A percentile compares a stretch with the other conserved stretches of the same genome.
These are phyloP conservation scores for Poeciliopsis presidionis DNA, from an alignment of 2,797 vertebrate genomes.

Conservation along the genomic window DNA sequence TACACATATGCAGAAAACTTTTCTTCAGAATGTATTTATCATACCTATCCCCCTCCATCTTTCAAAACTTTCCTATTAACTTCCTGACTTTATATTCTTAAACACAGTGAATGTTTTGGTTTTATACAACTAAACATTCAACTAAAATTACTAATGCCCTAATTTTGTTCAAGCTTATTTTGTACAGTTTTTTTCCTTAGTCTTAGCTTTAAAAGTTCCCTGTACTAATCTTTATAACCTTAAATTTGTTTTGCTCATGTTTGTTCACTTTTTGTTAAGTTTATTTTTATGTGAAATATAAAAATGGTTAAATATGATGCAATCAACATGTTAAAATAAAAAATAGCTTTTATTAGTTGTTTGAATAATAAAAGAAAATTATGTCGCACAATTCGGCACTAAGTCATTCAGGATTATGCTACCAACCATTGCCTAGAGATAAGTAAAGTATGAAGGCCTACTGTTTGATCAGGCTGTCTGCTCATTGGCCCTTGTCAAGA, in stretches of 20 bases:
- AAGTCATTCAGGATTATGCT: constrained; percentile 22
- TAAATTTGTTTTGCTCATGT: not conserved
- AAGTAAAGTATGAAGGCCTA: constrained; percentile 12
- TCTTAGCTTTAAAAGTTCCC: not conserved
- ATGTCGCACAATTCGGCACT: constrained; percentile 12
- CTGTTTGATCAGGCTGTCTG: constrained; percentile 60
- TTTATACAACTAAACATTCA: constrained; percentile 5
- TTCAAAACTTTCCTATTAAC: constrained; percentile 30
- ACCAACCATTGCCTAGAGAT: constrained; percentile 25
- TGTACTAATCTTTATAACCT: not conserved
- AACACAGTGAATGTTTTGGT: constrained; percentile 37
- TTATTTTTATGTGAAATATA: not conserved
- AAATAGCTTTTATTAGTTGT: constrained; percentile 2
- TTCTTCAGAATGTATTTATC: constrained; percentile 18
- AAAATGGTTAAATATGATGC: not conserved
- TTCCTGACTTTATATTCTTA: not conserved
- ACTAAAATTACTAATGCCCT: not conserved
- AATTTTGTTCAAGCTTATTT: constrained; percentile 17
- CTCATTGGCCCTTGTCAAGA: constrained; percentile 47
- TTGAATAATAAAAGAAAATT: constrained; percentile 21
- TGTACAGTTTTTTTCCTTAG: not conserved
- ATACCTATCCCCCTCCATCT: constrained; percentile 28
- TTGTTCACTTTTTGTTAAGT: not conserved
- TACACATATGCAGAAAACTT: constrained; percentile 9
- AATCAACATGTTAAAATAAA: too few relatives aligned